Percentiles rank a stretch among this genome's conserved stretches.
Evolutionary conservation across 2,797 vertebrate genomes (phyloP).

Genomic region (Sphenopsis melanotis): DNA sequence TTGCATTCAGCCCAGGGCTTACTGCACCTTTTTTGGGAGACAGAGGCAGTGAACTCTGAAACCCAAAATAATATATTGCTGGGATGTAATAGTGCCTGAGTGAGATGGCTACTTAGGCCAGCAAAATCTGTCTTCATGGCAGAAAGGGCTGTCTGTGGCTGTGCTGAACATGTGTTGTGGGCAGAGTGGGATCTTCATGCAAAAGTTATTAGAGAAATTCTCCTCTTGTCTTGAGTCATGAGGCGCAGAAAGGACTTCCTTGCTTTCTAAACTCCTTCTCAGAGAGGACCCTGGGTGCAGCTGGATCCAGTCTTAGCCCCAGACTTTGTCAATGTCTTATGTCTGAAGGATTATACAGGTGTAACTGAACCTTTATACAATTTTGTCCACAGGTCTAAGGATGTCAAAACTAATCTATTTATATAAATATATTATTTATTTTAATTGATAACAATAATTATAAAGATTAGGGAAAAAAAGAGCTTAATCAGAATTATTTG

Average conservation of each 20-base stretch:
- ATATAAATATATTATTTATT: background rate
- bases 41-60: background rate
- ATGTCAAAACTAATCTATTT: background rate
- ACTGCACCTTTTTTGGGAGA: background rate
- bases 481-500: background rate
- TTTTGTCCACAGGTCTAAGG: background rate
- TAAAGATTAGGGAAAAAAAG: accelerated
- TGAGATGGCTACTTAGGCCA: background rate
- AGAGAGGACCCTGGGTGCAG: background rate
- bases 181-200: background rate
- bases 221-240: background rate
- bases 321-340: background rate
- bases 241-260: background rate
- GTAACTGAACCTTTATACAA: background rate
- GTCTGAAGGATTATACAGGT: background rate
- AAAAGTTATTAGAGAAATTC: background rate
- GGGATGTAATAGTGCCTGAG: background rate
- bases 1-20: background rate
- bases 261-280: background rate
- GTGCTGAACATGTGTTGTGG: background rate
- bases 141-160: background rate
- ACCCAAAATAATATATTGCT: background rate
- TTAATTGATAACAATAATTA: background rate
- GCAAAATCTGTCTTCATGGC: background rate
- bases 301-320: background rate